Percentiles rank a stretch among this genome's conserved stretches.
Conservation (phyloP, 1,140 invertebrate genomes). For the Trichonephila inaurata region DNA sequence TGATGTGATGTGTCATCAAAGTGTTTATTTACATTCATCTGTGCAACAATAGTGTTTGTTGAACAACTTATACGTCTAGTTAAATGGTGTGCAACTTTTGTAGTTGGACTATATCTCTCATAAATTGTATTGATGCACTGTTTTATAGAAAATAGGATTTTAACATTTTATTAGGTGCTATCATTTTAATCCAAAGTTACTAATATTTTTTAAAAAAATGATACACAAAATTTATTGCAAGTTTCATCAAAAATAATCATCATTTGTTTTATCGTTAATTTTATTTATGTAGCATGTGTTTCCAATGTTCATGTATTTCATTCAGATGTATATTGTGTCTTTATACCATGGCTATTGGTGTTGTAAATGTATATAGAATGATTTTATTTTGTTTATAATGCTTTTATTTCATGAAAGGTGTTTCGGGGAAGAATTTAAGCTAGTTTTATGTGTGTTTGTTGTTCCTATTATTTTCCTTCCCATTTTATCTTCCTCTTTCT, state of each 20-base stretch:
- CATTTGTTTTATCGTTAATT: background rate
- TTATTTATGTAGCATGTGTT: constrained; percentile 12
- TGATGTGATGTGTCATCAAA: constrained; percentile 67
- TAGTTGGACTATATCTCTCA: background rate
- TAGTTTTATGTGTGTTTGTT: background rate
- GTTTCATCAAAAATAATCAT: background rate
- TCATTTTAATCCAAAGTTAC: constrained; percentile 12
- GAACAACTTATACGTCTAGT: constrained; percentile 53
- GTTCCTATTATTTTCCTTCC: background rate
- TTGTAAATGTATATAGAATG: background rate
- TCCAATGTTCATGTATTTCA: background rate
- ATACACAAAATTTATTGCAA: background rate
- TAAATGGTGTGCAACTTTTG: constrained; percentile 32
- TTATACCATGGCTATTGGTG: background rate
- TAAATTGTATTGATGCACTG: background rate
- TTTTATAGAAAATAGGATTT: constrained; percentile 33
- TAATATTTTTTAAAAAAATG: background rate
- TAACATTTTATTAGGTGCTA: constrained; percentile 38
- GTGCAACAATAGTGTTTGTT: constrained; percentile 8
- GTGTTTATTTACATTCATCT: constrained; percentile 33
- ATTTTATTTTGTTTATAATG: background rate
- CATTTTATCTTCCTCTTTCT: background rate
- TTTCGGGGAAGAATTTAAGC: background rate
- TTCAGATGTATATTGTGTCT: background rate
- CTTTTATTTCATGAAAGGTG: background rate